phyloP scores from a whole-genome alignment of 1,140 invertebrate genomes.

The Anastatus disparis region DNA sequence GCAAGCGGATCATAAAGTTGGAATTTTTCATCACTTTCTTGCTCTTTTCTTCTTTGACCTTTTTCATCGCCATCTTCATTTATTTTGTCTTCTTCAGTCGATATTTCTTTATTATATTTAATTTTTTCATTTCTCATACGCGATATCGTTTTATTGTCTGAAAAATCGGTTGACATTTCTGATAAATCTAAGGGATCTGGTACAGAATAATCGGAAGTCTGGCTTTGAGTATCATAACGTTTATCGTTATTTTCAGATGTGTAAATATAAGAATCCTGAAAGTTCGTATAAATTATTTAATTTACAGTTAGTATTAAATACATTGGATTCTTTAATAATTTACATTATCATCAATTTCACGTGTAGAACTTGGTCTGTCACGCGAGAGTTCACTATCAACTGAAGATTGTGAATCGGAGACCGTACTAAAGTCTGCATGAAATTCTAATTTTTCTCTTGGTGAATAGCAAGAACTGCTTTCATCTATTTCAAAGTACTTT shows the following conservation, averaged over 20 bases:
- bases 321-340: neutral
- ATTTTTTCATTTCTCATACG: neutral
- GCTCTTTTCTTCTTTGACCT: neutral
- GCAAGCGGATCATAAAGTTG: neutral
- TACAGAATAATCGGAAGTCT: neutral
- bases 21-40: neutral
- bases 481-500: conserved; percentile 21
- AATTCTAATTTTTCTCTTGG: neutral
- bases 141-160: neutral
- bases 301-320: too few relatives aligned
- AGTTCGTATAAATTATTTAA: neutral
- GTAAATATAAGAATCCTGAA: conserved; percentile 27
- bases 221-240: neutral
- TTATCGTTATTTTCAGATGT: conserved; percentile 24
- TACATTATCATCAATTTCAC: conserved; percentile 5
- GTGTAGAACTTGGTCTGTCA: conserved; percentile 4
- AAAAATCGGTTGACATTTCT: neutral
- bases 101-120: neutral
- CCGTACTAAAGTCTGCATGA: neutral
- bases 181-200: neutral
- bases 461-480: conserved; percentile 11
- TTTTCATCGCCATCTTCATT: conserved; percentile 28
- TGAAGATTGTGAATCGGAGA: conserved; percentile 7
- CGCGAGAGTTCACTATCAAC: conserved; percentile 26
- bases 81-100: conserved; percentile 11